These are phyloP conservation scores for Bubalus kerabau DNA, from an alignment of 2,113 vertebrate genomes.

Conservation along the genomic window DNA sequence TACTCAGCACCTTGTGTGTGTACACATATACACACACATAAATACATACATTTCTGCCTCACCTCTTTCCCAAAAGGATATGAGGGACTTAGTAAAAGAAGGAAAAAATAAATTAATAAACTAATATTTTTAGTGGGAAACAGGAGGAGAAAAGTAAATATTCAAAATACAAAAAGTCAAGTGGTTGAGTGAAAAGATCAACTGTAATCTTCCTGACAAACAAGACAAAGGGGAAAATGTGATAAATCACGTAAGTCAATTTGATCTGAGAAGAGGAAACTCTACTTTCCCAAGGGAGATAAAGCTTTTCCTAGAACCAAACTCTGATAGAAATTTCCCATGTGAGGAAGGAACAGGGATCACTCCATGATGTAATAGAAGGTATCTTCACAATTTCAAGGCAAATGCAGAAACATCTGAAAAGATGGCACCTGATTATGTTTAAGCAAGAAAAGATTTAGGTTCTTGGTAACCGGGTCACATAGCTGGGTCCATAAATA, in stretches of 20 bases:
- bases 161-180: constrained; percentile 16
- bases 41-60: not conserved
- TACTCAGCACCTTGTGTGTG: not conserved
- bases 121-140: not conserved
- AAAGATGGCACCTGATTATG: not conserved
- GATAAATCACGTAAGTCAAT: not conserved
- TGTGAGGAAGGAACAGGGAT: not conserved
- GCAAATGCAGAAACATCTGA: not conserved
- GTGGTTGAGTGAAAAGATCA: not conserved
- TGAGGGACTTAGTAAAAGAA: not conserved
- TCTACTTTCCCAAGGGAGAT: constrained; percentile 44
- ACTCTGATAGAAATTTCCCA: not conserved
- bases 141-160: constrained; percentile 23
- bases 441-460: not conserved
- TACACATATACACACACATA: not conserved
- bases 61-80: not conserved
- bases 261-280: constrained; percentile 41
- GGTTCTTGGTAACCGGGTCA: not conserved
- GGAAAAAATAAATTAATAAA: constrained; percentile 2
- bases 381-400: not conserved
- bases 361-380: not conserved
- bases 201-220: not conserved
- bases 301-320: constrained; percentile 20
- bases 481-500: not conserved
- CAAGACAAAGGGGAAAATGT: not conserved